Base-by-base conservation (phyloP, 2,113 vertebrate genomes). In the Nestor notabilis region DNA sequence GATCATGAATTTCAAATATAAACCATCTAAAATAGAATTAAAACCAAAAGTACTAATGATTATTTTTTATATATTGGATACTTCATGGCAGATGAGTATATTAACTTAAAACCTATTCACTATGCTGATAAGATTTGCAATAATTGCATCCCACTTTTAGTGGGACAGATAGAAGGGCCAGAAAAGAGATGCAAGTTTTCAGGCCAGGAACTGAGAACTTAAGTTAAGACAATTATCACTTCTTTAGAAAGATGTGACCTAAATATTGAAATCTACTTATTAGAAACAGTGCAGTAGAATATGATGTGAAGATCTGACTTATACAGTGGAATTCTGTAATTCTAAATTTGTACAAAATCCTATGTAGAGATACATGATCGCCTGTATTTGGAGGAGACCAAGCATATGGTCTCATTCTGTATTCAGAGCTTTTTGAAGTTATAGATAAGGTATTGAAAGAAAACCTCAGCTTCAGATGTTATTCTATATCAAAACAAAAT, bases 361-460 rank as follows among this genome's bases (percentile, higher is more conserved):
- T 10, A 7, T 43, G 3, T 61, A 44, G 16, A 37, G 4, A 28
- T 58, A 25, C 0, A 0, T 20, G 11, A 47, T 83, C 2, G 0
- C 12, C 10, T 53, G 16, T 10, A 17, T 90, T 77, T 81, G 28
- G 29, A 90, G 14, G 20, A 70, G 37, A 53, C 11, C 4, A 41
- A 69, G 11, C 7, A 33, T 37, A 33, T 52, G 9, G 3, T 49
- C 70, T 85, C 71, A 17, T 64, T 76, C 83, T 76, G 10, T 49
- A 50, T 60, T 85, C 10, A 68, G 29, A 52, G 8, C 1, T 71
- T 63, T 79, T 72, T 16, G 29, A 86, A 89, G 31, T 35, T 33
- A 44, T 17, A 33, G 25, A 7, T 55, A 52, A 55, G 10, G 1
- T 76, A 63, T 18, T 33, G 21, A 60, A 77, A 80, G 23, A 50